Base-by-base conservation (phyloP, 1,140 invertebrate genomes). In the Nasonia longicornis region DNA sequence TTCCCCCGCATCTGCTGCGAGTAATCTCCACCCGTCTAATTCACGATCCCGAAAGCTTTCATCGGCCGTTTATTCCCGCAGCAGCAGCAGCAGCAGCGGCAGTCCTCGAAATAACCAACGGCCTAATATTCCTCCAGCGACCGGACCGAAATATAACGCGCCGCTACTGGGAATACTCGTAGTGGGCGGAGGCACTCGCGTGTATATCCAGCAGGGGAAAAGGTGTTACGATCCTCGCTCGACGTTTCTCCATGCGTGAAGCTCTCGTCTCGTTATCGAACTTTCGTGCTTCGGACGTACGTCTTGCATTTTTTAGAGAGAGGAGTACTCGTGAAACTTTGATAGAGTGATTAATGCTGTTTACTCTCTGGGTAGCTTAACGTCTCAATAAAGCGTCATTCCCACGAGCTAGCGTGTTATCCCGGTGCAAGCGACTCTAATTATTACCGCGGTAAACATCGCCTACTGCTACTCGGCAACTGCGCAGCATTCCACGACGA, bases 21-120 rank as follows among this genome's bases (percentile, higher is more conserved):
- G 38, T 58, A 58, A 58, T 58, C 20, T 58, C 6, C 52, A n/a
- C 6, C 7, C 20, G 52, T n/a, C 52, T 20, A 20, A 58, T 58
- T 11, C 16, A 58, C 6, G 20, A 52, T 20, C 0, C 16, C 48
- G 11, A 58, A 58, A 58, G 52, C 52, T 58, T 14, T 58, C 48
- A 52, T 52, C 48, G 16, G 48, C 14, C 16, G 16, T 20, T 52
- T 16, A 16, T 52, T 52, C 48, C 48, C 16, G 31, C 48, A 14
- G 48, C 26, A 1, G 1, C 26, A 26, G 1, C 42, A 26, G 1
- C 42, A 12, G 42, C 11, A 8, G 4, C 45, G 10, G n/a, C 3
- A 38, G 31, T 38, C 38, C 42, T 48, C 71, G n/a, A 73, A 73
- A 73, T 73, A 73, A 73, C 42, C 10, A 73, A 73, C 71, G 42